Conservation (phyloP, 2,797 vertebrate genomes). For the Gadopsis bispinosus region DNA sequence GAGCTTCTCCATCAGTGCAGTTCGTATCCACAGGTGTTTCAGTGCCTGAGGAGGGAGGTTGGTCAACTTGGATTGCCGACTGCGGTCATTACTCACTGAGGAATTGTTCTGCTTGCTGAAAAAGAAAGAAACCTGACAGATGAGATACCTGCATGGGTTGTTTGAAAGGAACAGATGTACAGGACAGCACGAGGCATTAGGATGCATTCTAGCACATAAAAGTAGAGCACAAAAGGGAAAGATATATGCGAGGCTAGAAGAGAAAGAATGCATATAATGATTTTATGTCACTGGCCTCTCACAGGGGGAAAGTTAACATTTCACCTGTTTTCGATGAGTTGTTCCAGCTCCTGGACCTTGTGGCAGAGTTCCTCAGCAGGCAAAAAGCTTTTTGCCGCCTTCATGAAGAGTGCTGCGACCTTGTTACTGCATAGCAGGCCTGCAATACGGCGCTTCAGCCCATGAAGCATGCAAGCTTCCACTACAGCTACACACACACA, state of each 20-base stretch:
- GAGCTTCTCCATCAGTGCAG: slow-evolving; percentile 95
- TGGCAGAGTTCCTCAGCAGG: slow-evolving; percentile 93
- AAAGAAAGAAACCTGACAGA: neutral
- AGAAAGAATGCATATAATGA: neutral
- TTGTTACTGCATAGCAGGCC: slow-evolving; percentile 98
- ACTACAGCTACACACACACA: slow-evolving; percentile 88
- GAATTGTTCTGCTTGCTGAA: slow-evolving; percentile 89
- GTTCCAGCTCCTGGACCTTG: slow-evolving; percentile 96
- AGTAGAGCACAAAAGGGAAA: neutral
- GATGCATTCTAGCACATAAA: neutral
- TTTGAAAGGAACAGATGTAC: neutral
- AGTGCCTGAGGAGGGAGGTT: slow-evolving; percentile 92
- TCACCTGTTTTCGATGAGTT: slow-evolving; percentile 93
- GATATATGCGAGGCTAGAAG: neutral
- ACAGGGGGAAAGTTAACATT: slow-evolving; percentile 21
- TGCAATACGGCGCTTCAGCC: slow-evolving; percentile 92
- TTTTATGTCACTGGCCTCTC: neutral
- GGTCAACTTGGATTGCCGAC: slow-evolving; percentile 86
- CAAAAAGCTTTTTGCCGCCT: slow-evolving; percentile 92
- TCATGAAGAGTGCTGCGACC: slow-evolving; percentile 96
- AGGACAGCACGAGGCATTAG: neutral
- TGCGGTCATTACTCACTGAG: slow-evolving; percentile 86
- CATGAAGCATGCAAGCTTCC: slow-evolving; percentile 93
- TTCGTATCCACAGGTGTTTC: slow-evolving; percentile 97
- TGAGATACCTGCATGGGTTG: neutral